Percentiles rank a stretch among this genome's conserved stretches.
phyloP scores from a whole-genome alignment of 2,113 vertebrate species.

The Galbula dea region DNA sequence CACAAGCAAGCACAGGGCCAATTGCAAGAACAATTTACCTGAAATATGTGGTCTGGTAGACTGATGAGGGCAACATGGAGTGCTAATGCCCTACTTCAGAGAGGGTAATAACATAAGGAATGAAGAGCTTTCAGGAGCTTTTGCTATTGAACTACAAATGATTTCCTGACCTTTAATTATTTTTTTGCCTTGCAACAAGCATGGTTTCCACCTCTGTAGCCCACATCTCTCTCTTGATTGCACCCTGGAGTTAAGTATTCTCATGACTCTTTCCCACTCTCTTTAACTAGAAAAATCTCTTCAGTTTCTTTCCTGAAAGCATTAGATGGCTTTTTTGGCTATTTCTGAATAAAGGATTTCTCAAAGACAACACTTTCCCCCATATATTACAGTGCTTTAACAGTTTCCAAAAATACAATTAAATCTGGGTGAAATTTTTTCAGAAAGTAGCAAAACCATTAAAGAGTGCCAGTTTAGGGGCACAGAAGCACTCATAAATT shows the following conservation, averaged over 20 bases:
- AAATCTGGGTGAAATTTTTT: background rate
- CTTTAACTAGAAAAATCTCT: background rate
- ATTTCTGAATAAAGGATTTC: slow-evolving; percentile 16
- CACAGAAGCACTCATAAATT: slow-evolving; percentile 19
- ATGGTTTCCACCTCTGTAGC: background rate
- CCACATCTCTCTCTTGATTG: background rate
- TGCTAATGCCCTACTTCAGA: slow-evolving; percentile 24
- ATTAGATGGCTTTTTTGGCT: background rate
- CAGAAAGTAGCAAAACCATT: background rate
- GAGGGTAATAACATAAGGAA: slow-evolving; percentile 27
- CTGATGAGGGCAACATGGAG: slow-evolving; percentile 49
- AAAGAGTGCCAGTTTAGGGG: background rate
- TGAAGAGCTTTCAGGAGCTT: slow-evolving; percentile 13
- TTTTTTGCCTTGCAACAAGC: background rate
- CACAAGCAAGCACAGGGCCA: slow-evolving; percentile 1
- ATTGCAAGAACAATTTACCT: slow-evolving; percentile 17
- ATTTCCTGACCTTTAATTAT: slow-evolving; percentile 49
- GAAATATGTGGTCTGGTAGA: slow-evolving; percentile 32
- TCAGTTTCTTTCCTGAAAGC: background rate
- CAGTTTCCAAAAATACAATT: background rate
- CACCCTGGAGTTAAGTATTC: background rate
- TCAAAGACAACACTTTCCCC: background rate
- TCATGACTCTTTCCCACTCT: background rate
- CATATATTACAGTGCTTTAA: background rate
- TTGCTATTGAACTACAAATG: slow-evolving; percentile 33